These are phyloP conservation scores for Tetranychus piercei DNA, from an alignment of 2,888 invertebrate genomes.

Conservation along the genomic window DNA sequence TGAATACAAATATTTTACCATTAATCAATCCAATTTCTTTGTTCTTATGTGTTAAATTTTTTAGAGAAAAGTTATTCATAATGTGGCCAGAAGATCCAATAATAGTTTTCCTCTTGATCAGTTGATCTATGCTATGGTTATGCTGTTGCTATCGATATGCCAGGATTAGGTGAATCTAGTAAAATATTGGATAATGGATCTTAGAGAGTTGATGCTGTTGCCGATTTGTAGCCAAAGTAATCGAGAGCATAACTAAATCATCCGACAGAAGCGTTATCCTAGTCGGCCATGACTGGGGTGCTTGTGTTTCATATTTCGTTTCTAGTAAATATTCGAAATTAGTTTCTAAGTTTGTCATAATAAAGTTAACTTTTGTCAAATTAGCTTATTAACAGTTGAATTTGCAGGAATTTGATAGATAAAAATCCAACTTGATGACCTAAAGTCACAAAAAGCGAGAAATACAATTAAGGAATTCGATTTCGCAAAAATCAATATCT, in stretches of 20 bases:
- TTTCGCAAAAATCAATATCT: no score
- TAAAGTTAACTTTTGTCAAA: no score
- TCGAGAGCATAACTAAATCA: conserved; percentile 43
- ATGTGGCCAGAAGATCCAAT: conserved; percentile 47
- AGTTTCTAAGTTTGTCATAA: conserved; percentile 48
- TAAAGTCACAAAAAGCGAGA: no score
- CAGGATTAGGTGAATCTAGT: conserved; percentile 60
- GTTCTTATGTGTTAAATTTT: neutral
- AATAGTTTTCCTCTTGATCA: conserved; percentile 50
- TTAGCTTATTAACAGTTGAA: no score
- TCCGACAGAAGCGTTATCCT: conserved; percentile 34
- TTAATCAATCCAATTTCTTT: neutral
- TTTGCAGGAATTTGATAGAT: no score
- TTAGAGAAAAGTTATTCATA: conserved; percentile 50
- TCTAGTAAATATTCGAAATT: conserved; percentile 43
- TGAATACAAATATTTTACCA: no score
- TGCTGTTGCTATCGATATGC: conserved; percentile 54
- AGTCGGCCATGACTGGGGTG: conserved; percentile 51
- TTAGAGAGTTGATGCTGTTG: conserved; percentile 42
- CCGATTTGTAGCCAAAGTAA: conserved; percentile 45
- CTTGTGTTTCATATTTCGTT: conserved; percentile 49
- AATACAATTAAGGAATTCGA: no score
- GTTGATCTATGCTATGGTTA: no score
- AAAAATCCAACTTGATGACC: no score
- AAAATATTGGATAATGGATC: conserved; percentile 40